Evolutionary conservation across 2,888 invertebrate species (phyloP).

Genomic region (Limnephilus lunatus): DNA sequence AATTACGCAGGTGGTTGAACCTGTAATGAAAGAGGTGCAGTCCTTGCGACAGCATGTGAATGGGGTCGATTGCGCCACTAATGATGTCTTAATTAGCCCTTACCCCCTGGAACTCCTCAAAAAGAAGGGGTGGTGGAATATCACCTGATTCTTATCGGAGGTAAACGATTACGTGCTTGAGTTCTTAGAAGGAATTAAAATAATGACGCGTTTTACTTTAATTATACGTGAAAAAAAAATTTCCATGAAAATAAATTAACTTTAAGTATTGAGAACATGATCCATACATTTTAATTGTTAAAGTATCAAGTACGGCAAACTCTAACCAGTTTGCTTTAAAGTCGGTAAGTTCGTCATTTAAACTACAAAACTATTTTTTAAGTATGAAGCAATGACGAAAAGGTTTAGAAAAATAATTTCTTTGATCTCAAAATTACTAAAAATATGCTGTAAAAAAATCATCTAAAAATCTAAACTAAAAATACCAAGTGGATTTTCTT

Average conservation of each 20-base stretch:
- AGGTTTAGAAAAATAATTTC: no score
- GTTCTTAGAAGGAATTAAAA: not conserved
- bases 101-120: slow-evolving; percentile 45
- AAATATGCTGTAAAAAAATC: no score
- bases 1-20: slow-evolving; percentile 12
- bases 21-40: slow-evolving; percentile 35
- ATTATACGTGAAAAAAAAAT: not conserved
- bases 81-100: slow-evolving; percentile 59
- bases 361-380: not conserved
- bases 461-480: not conserved
- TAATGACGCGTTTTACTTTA: not conserved
- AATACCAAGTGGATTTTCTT: no score
- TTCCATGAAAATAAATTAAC: not conserved
- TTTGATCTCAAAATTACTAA: no score
- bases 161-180: not conserved
- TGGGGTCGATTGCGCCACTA: slow-evolving; percentile 54
- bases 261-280: not conserved
- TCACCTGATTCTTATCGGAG: slow-evolving; percentile 20
- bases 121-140: not conserved
- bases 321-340: not conserved
- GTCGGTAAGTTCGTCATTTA: not conserved
- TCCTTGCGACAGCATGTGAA: slow-evolving; percentile 51
- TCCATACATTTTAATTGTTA: not conserved
- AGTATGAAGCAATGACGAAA: not conserved
- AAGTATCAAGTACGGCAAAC: not conserved